Base-by-base conservation (phyloP, 2,797 vertebrate species). In the Poeciliopsis infans region DNA sequence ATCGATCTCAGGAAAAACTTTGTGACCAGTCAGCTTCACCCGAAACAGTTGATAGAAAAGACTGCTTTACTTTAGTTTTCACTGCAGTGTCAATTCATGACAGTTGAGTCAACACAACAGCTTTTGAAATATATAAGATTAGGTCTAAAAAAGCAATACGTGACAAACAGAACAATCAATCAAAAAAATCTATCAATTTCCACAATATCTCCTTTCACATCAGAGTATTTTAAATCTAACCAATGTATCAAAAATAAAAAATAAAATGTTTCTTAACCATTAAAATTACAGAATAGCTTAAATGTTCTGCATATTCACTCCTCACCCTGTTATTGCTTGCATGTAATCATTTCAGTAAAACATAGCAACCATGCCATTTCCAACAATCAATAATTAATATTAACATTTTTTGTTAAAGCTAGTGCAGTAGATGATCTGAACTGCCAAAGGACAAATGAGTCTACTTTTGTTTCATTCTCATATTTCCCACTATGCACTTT, bases 401-500 rank as follows among this genome's bases (percentile, higher is more conserved):
- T 8, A 8, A 66, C 1, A 11, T 13, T 5, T 66, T 41, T 31
- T 16, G 25, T 41, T 41, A 69, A 5, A 25, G 49, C 49, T 16
- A 51, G 51, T 3, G 23, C 23, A 53, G 20, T 33, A 64, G 33
- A 31, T 18, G 31, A 16, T 61, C 31, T 61, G 31, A 36, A 36
- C 59, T 64, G 7, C 7, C 10, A 36, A 64, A 33, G 28, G 13
- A 69, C 39, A 41, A 5, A n/a, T 25, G 39, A 57, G 36, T 70
- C 36, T 7, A 41, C 16, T 72, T 70, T 45, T 31, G 49, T 28
- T 68, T 72, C 68, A 49, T 75, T 75, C 10, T 79, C n/a, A 75
- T 57, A 25, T 79, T 16, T 77, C 75, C 74, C 23, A n/a, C 33
- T 43, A 66, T 79, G n/a, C n/a, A 15, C 28, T 68, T 61, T 41